A percentile compares a stretch with the other conserved stretches of the same genome.
phyloP scores from a whole-genome alignment of 1,140 invertebrate species.

The Cepaea nemoralis region DNA sequence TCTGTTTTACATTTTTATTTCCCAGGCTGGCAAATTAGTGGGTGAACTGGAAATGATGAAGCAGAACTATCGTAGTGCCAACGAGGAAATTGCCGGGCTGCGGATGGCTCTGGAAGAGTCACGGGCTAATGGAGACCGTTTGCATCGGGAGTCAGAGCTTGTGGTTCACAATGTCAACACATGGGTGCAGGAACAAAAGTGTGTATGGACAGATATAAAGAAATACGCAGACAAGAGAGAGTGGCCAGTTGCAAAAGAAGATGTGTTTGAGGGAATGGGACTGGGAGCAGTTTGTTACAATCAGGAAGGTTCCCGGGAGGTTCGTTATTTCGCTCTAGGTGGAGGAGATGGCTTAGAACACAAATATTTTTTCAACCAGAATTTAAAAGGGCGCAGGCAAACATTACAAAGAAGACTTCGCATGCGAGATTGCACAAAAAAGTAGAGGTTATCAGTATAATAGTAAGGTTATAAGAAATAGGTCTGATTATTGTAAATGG shows the following conservation, averaged over 20 bases:
- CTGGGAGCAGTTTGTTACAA: constrained; percentile 6
- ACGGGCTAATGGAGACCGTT: constrained; percentile 66
- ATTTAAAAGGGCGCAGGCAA: background rate
- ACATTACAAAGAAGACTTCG: background rate
- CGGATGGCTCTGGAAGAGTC: constrained; percentile 68
- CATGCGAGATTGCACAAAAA: no score
- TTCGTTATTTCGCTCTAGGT: constrained; percentile 28
- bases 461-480: no score
- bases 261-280: constrained; percentile 28
- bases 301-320: constrained; percentile 7
- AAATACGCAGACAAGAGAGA: background rate
- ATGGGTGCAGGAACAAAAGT: constrained; percentile 72
- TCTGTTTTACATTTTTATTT: no score
- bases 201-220: constrained; percentile 40
- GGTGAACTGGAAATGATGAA: constrained; percentile 63
- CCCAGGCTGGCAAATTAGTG: constrained; percentile 44
- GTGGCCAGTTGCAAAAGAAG: background rate
- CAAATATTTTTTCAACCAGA: background rate
- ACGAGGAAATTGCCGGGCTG: constrained; percentile 67
- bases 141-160: constrained; percentile 70
- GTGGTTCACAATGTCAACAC: constrained; percentile 72
- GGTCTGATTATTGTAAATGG: no score
- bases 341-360: background rate
- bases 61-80: constrained; percentile 67
- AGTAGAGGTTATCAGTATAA: no score